Evolutionary conservation across 2,797 vertebrate genomes (phyloP).

Genomic region (Phalloptychus januarius): DNA sequence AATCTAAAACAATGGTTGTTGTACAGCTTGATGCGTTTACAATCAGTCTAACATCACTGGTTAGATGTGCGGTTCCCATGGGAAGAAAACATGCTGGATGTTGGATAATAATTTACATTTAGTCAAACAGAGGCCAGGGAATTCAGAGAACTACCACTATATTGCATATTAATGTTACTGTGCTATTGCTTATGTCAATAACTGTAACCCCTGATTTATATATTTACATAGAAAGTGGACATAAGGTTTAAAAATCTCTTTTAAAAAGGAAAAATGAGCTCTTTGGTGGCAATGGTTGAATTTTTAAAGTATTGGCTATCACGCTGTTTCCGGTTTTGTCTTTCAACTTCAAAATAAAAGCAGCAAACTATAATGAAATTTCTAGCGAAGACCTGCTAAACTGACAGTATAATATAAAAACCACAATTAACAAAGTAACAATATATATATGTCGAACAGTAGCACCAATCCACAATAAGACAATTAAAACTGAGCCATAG

Average conservation of each 20-base stretch:
- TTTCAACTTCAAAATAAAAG: conserved; percentile 56
- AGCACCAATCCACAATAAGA: background rate
- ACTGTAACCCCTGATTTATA: background rate
- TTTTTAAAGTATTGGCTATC: background rate
- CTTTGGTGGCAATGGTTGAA: conserved; percentile 1
- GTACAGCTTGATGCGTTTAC: conserved; percentile 1
- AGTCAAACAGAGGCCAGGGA: background rate
- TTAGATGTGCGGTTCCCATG: conserved; percentile 25
- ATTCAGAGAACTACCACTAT: background rate
- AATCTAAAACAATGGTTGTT: conserved; percentile 59
- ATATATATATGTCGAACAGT: background rate
- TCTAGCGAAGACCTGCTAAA: background rate
- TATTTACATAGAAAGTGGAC: background rate
- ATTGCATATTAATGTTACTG: background rate
- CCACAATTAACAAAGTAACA: background rate
- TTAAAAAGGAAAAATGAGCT: background rate
- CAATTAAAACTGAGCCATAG: too few species aligned
- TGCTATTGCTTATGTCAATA: background rate
- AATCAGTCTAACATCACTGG: background rate
- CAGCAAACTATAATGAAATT: background rate
- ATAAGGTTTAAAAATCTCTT: background rate
- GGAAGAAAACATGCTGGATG: conserved; percentile 11
- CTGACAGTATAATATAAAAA: background rate
- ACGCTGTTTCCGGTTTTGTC: conserved; percentile 21
- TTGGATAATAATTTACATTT: background rate